Evolutionary conservation across 2,113 vertebrate genomes (phyloP).

Genomic region (Sporophila hypoxantha): DNA sequence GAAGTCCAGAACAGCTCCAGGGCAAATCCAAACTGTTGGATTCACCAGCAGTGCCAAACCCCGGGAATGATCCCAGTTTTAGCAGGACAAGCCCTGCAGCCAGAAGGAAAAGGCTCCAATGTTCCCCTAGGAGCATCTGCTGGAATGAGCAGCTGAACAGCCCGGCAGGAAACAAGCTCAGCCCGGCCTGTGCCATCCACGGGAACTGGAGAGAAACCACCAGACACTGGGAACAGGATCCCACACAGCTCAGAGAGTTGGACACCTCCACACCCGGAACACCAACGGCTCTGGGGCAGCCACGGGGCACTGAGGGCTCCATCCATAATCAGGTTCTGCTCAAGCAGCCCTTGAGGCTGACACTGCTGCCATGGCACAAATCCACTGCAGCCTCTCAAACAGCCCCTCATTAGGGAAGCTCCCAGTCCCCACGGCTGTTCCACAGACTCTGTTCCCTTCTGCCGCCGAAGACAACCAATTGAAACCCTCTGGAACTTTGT

Average conservation of each 20-base stretch:
- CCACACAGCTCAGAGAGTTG: background rate
- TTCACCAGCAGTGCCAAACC: conserved; percentile 63
- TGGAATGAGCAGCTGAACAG: conserved; percentile 64
- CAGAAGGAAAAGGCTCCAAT: conserved; percentile 59
- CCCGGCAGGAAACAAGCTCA: conserved; percentile 65
- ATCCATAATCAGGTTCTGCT: background rate
- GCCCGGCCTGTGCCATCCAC: conserved; percentile 50
- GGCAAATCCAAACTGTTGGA: conserved; percentile 21
- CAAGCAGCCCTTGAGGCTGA: background rate
- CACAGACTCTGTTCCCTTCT: background rate
- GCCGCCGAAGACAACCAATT: conserved; percentile 19
- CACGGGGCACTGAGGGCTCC: background rate
- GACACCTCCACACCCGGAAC: conserved; percentile 9
- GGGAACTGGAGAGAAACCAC: conserved; percentile 64
- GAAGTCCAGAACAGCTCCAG: conserved; percentile 14
- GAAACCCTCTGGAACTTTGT: conserved; percentile 2
- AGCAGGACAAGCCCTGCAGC: conserved; percentile 61
- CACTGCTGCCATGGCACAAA: background rate
- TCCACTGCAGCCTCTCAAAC: background rate
- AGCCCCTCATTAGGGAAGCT: conserved; percentile 33
- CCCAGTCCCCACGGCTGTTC: background rate
- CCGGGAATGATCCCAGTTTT: conserved; percentile 50
- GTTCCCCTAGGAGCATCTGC: conserved; percentile 59
- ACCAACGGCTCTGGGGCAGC: background rate
- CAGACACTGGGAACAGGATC: conserved; percentile 47